Evolutionary conservation across 1,140 invertebrate genomes (phyloP).

Genomic region (Branchinecta lynchi): DNA sequence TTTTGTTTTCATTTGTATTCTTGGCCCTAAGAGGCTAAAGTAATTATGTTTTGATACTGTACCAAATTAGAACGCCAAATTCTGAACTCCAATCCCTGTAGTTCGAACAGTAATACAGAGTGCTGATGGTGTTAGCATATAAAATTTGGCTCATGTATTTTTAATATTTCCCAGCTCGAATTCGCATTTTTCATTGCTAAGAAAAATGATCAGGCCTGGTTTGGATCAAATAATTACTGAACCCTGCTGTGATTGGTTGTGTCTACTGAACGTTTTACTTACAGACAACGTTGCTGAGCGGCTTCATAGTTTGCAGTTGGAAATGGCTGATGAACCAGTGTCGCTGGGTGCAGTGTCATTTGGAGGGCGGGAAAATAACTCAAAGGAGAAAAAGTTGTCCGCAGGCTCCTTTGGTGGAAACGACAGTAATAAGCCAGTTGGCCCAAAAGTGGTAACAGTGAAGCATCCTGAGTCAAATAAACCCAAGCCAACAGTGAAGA

Average conservation of each 20-base stretch:
- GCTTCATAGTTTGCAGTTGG: background rate
- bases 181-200: background rate
- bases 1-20: too few species aligned
- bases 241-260: background rate
- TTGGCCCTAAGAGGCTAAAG: too few species aligned
- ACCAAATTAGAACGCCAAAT: too few species aligned
- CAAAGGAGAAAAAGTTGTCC: slow-evolving; percentile 60
- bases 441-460: slow-evolving; percentile 68
- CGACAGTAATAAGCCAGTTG: slow-evolving; percentile 44
- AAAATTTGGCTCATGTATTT: background rate
- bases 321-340: background rate
- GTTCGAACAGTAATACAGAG: background rate
- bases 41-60: too few species aligned
- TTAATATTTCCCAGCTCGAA: background rate
- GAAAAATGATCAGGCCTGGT: background rate
- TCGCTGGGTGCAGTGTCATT: background rate
- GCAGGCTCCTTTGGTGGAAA: slow-evolving; percentile 46
- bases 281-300: background rate
- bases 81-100: background rate
- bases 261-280: background rate
- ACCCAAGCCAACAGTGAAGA: slow-evolving; percentile 78
- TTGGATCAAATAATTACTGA: background rate
- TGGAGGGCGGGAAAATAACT: background rate
- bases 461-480: slow-evolving; percentile 88
- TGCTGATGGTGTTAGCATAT: background rate